phyloP scores from a whole-genome alignment of 1,140 invertebrate genomes.

The Drosophila tristis region DNA sequence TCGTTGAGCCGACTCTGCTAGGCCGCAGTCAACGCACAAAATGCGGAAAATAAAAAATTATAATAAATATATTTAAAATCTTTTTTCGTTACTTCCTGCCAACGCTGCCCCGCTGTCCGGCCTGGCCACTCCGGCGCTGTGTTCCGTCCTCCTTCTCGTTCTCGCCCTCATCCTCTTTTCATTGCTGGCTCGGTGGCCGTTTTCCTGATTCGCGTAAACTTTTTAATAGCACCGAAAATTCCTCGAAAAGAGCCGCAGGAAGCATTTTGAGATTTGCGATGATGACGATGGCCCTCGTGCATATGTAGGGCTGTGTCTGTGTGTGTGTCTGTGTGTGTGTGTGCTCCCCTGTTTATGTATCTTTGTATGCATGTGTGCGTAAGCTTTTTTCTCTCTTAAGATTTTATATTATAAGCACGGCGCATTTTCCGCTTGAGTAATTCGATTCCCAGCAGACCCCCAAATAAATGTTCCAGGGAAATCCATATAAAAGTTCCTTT shows the following conservation, averaged over 20 bases:
- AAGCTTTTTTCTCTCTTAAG: background rate
- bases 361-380: background rate
- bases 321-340: background rate
- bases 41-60: conserved; percentile 51
- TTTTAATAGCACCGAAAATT: conserved; percentile 48
- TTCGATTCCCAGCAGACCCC: background rate
- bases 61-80: conserved; percentile 49
- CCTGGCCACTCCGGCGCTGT: background rate
- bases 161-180: conserved; percentile 24
- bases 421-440: conserved; percentile 36
- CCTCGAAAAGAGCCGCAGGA: conserved; percentile 33
- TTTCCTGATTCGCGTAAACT: conserved; percentile 48
- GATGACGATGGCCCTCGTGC: conserved; percentile 33
- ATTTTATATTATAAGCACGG: conserved; percentile 27
- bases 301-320: conserved; percentile 8
- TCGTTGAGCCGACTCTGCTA: conserved; percentile 15
- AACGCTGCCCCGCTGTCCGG: background rate
- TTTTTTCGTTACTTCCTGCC: conserved; percentile 40
- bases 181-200: conserved; percentile 33
- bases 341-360: background rate
- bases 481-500: background rate
- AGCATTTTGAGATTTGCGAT: conserved; percentile 49
- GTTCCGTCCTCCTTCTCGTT: no score
- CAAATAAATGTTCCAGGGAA: background rate
- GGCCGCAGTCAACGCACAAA: conserved; percentile 45